phyloP scores from a whole-genome alignment of 53 echinoderm and acorn worm genomes.

The Mesocentrotus franciscanus region DNA sequence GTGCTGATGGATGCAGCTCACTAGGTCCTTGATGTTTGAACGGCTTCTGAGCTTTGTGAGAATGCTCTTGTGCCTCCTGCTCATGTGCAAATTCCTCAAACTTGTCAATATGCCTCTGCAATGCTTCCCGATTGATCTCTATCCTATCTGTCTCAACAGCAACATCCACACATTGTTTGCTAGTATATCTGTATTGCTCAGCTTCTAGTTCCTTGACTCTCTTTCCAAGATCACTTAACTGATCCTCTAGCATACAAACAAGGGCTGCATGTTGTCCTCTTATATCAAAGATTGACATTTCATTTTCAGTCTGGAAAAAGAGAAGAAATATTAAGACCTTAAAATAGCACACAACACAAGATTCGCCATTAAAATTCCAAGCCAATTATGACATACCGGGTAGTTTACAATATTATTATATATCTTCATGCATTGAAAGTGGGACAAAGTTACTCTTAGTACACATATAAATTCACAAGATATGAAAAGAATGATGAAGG shows the following conservation, averaged over 20 bases:
- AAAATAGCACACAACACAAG: not conserved
- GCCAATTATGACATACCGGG: not conserved
- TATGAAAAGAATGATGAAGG: not conserved
- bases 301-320: constrained; percentile 76
- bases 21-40: constrained; percentile 22
- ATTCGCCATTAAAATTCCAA: not conserved
- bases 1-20: constrained; percentile 15
- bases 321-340: not conserved
- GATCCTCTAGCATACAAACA: constrained; percentile 74
- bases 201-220: constrained; percentile 62
- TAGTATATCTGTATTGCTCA: constrained; percentile 29
- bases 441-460: not conserved
- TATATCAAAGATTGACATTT: constrained; percentile 75
- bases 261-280: constrained; percentile 82
- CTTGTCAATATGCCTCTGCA: constrained; percentile 88
- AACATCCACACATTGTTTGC: constrained; percentile 71
- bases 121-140: constrained; percentile 80
- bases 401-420: not conserved
- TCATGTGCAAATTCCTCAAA: constrained; percentile 79
- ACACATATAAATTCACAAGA: not conserved
- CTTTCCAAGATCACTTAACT: constrained; percentile 67
- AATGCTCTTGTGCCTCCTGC: constrained; percentile 15
- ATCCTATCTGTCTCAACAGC: constrained; percentile 90
- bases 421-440: not conserved
- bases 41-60: constrained; percentile 8